Percentiles rank a stretch among this genome's conserved stretches.
Conservation (phyloP, 2,797 vertebrate species). For the Hydrophis major region DNA sequence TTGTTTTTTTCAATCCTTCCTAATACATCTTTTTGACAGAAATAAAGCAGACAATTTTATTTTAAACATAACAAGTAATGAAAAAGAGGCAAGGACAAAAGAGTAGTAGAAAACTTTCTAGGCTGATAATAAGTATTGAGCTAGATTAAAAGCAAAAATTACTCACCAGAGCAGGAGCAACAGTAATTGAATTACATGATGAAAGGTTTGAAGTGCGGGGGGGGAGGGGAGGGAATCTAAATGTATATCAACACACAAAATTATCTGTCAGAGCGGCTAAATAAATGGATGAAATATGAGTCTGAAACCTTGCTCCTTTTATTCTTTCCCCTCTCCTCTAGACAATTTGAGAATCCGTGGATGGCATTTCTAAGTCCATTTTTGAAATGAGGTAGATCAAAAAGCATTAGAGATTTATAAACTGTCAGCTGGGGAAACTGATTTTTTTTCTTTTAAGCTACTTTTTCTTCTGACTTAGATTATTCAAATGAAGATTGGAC, state of each 20-base stretch:
- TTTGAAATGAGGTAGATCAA: conserved; percentile 68
- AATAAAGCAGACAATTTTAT: conserved; percentile 19
- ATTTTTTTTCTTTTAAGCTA: conserved; percentile 62
- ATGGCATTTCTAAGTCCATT: conserved; percentile 61
- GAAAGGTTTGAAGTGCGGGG: conserved; percentile 57
- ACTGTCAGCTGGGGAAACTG: conserved; percentile 61
- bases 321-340: conserved; percentile 34
- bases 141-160: conserved; percentile 71
- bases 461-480: conserved; percentile 54
- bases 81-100: conserved; percentile 40
- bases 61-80: conserved; percentile 29
- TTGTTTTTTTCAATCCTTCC: conserved; percentile 17
- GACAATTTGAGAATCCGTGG: conserved; percentile 63
- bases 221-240: conserved; percentile 48
- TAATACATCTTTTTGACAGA: conserved; percentile 37
- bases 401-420: conserved; percentile 62
- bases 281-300: conserved; percentile 56
- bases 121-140: conserved; percentile 50
- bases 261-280: conserved; percentile 51
- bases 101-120: conserved; percentile 32
- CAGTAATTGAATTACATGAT: conserved; percentile 69
- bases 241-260: conserved; percentile 58
- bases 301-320: conserved; percentile 24
- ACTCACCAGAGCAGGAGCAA: conserved; percentile 66
- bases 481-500: conserved; percentile 43